phyloP scores from a whole-genome alignment of 92 coral and sea anemone genomes.

The Actinostola sp. region DNA sequence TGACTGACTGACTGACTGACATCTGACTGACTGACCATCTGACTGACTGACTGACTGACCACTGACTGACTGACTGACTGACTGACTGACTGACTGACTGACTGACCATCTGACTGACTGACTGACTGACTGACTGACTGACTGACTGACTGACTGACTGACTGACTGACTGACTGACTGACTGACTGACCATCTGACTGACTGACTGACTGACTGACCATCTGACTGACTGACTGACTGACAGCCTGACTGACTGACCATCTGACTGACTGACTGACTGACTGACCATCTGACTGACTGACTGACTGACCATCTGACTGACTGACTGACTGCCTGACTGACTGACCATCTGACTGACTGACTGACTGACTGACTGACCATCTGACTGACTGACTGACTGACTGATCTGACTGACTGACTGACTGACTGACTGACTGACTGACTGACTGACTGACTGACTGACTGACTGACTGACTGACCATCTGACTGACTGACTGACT shows the following conservation, averaged over 20 bases:
- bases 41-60: too few species aligned
- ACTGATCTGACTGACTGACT: neutral
- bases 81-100: neutral
- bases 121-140: neutral
- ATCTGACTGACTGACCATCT: too few species aligned
- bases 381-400: too few species aligned
- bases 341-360: neutral
- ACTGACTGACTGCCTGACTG: neutral
- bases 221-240: neutral
- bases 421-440: neutral
- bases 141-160: neutral
- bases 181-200: neutral
- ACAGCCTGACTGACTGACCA: neutral
- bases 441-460: neutral
- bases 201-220: neutral
- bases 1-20: too few species aligned
- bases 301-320: neutral
- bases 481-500: neutral
- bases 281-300: neutral
- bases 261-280: neutral
- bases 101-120: neutral
- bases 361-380: too few species aligned
- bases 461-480: neutral
- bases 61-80: too few species aligned
- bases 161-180: too few species aligned